Base-by-base conservation (phyloP, 1,140 invertebrate species). In the Polyergus mexicanus region DNA sequence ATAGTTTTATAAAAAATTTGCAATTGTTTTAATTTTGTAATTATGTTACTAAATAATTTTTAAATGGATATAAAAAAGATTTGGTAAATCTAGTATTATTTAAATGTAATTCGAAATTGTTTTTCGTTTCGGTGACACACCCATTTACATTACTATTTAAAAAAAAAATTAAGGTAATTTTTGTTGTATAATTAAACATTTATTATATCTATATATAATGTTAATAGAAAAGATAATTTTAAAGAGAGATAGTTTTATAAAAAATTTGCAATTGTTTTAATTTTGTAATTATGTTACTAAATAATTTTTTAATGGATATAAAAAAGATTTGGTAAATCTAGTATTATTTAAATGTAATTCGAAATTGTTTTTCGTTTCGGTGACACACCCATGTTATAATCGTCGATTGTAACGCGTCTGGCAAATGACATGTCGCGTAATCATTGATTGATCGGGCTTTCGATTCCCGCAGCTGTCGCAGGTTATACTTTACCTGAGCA, bases 391-490 rank as follows among this genome's bases (percentile, higher is more conserved):
- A 5, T 41, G 35, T 41, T 56, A 6, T 22, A 71, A 38, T 44
- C 66, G 47, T 60, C 38, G 38, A 72, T 60, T 38, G 78, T 60
- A 51, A 56, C 54, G 25, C 19, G 22, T 62, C 7, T 35, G 28
- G 38, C 41, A 22, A 69, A 32, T 83, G 38, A 81, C 66, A 72
- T 5, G 63, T 56, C 76, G n/a, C 56, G 38, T 32, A 68, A 41
- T 35, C 71, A 81, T 83, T 83, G 38, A 83, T 83, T 72, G 72
- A 81, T 72, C 78, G 22, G n/a, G 22, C 44, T 72, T 44, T 35
- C 38, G 54, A 71, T 81, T 44, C 4, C 7, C 56, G 16, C 47
- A 28, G 76, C 63, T 28, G 76, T 69, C 19, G 8, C 1, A 72
- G 38, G 58, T 60, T 60, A 71, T 32, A 56, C 11, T 60, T 72